Conservation (phyloP, 2,888 invertebrate genomes). For the Brenthis hecate region DNA sequence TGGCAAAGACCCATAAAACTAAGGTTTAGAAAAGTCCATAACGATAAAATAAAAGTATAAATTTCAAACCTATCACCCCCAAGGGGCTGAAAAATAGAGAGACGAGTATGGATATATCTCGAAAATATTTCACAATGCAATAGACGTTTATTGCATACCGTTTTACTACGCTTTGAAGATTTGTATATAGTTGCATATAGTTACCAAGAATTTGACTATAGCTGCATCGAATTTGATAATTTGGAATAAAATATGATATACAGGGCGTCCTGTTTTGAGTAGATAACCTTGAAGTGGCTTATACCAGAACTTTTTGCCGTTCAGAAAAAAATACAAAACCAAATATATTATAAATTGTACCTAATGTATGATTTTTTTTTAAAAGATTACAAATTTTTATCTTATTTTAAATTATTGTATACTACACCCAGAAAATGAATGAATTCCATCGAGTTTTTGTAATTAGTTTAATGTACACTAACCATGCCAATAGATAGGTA, state of each 20-base stretch:
- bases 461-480: no score
- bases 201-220: neutral
- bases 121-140: conserved; percentile 20
- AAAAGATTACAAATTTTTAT: no score
- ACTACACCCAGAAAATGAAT: no score
- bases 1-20: neutral
- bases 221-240: neutral
- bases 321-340: no score
- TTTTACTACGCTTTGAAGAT: conserved; percentile 8
- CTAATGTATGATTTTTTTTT: no score
- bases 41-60: neutral
- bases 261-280: no score
- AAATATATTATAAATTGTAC: no score
- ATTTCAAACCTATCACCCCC: conserved; percentile 4
- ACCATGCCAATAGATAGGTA: no score
- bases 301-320: no score
- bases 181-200: neutral
- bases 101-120: conserved; percentile 8
- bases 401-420: no score
- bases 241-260: neutral
- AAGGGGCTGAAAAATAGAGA: neutral
- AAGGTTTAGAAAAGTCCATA: neutral
- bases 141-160: conserved; percentile 16
- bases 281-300: no score
- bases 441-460: no score